Percentiles rank a stretch among this genome's conserved stretches.
Conservation (phyloP, 2,113 vertebrate species). For the Oreochromis tanganicae region DNA sequence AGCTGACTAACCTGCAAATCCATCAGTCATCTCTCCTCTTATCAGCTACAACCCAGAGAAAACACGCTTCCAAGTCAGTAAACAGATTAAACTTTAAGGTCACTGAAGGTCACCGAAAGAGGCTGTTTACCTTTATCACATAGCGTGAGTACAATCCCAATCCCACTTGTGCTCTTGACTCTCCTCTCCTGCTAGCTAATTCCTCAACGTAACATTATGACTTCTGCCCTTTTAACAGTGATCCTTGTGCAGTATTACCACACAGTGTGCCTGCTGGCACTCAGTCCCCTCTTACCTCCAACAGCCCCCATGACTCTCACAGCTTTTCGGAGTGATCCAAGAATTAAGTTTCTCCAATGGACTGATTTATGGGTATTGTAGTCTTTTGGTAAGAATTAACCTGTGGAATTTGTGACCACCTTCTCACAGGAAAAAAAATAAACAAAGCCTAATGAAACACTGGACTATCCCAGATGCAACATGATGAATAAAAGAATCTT, state of each 20-base stretch:
- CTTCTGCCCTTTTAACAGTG: neutral
- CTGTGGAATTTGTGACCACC: neutral
- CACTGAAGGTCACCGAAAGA: neutral
- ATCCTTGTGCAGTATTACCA: neutral
- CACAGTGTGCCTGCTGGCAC: neutral
- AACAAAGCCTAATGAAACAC: neutral
- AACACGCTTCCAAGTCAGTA: neutral
- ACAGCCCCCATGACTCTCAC: neutral
- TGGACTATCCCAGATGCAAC: neutral
- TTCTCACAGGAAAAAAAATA: neutral
- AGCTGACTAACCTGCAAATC: neutral
- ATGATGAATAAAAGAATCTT: neutral
- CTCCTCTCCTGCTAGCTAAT: neutral
- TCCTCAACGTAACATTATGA: neutral
- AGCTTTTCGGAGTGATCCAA: neutral
- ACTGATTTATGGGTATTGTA: slow-evolving; percentile 13
- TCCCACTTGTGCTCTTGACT: neutral
- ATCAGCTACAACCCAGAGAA: neutral
- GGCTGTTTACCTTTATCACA: neutral
- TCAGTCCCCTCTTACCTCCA: slow-evolving; percentile 6
- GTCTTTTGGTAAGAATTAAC: neutral
- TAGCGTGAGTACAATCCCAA: neutral
- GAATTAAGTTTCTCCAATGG: neutral
- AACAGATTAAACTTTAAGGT: neutral
- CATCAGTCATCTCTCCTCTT: neutral